phyloP scores from a whole-genome alignment of 2,113 vertebrate genomes.

The Notechis scutatus region DNA sequence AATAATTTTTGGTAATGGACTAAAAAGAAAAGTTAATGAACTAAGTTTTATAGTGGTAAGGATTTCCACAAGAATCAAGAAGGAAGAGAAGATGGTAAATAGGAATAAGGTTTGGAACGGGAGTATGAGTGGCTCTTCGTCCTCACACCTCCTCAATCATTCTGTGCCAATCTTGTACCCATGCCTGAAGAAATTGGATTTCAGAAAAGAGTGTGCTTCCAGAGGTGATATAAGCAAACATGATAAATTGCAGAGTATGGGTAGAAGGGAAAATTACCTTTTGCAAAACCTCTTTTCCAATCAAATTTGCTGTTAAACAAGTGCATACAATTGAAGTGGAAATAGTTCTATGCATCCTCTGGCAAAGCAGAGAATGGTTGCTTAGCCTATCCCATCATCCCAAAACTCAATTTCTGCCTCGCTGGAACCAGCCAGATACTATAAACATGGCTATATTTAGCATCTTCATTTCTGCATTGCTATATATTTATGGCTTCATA shows the following conservation, averaged over 20 bases:
- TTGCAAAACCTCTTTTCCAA: background rate
- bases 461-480: slow-evolving; percentile 7
- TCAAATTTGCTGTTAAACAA: background rate
- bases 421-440: background rate
- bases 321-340: background rate
- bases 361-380: background rate
- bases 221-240: background rate
- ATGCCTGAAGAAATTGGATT: background rate
- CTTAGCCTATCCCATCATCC: background rate
- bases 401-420: background rate
- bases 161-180: background rate
- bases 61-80: background rate
- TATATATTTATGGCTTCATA: background rate
- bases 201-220: background rate
- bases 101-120: background rate
- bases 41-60: background rate
- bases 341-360: background rate
- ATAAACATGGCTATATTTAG: slow-evolving; percentile 21
- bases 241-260: background rate
- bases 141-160: background rate
- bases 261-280: background rate
- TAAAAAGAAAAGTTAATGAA: background rate
- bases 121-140: background rate
- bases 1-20: background rate
- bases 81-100: background rate